A percentile compares a stretch with the other conserved stretches of the same genome.
Evolutionary conservation across 2,888 invertebrate species (phyloP).

Genomic region (Pegoplata infirma): DNA sequence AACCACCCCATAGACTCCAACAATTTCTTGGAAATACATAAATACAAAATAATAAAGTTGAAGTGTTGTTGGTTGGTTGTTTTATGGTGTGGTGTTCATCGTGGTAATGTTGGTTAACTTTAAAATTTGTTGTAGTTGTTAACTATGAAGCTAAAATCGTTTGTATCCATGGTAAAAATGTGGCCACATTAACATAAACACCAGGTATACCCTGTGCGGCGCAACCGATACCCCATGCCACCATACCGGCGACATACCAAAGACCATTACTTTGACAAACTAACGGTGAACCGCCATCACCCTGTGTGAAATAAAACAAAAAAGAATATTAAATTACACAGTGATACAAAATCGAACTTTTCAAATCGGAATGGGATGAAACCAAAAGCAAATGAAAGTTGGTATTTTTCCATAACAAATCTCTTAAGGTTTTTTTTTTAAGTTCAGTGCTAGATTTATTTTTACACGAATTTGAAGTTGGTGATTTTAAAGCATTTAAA

Average conservation of each 20-base stretch:
- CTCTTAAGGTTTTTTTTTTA: too few species aligned
- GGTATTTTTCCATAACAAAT: too few species aligned
- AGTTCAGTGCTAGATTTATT: too few species aligned
- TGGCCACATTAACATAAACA: conserved; percentile 87
- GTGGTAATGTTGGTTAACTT: conserved; percentile 13
- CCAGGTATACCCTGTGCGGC: conserved; percentile 85
- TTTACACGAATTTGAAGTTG: too few species aligned
- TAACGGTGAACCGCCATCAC: conserved; percentile 79
- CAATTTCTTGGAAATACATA: background rate
- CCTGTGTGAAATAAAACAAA: conserved; percentile 69
- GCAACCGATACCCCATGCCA: conserved; percentile 81
- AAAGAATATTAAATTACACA: conserved; percentile 14
- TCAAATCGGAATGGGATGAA: too few species aligned
- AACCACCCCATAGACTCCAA: background rate
- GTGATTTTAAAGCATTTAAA: too few species aligned
- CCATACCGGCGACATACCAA: conserved; percentile 79
- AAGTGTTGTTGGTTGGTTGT: conserved; percentile 1
- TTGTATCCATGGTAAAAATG: conserved; percentile 84
- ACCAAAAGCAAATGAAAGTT: too few species aligned
- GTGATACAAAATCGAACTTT: too few species aligned
- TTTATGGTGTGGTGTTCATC: too few species aligned
- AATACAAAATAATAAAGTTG: background rate
- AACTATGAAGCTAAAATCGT: conserved; percentile 69
- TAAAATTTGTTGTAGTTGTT: conserved; percentile 33
- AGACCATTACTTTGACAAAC: conserved; percentile 72